These are phyloP conservation scores for Stercorarius parasiticus DNA, from an alignment of 2,113 vertebrate species.

Conservation along the genomic window DNA sequence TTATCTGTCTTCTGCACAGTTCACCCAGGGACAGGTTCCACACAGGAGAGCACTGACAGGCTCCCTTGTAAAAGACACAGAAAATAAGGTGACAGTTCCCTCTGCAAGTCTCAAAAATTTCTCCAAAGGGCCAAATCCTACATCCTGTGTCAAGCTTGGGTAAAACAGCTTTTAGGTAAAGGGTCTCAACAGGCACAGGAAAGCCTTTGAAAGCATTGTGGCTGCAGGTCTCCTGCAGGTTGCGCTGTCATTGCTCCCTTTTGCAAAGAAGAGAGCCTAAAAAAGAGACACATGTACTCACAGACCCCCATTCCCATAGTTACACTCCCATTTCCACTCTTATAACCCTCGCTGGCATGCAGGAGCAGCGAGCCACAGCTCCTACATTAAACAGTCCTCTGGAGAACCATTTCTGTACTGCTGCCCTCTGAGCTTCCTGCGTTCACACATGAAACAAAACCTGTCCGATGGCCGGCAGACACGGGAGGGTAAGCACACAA, in stretches of 20 bases:
- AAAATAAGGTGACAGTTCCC: not conserved
- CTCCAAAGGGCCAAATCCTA: not conserved
- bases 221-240: not conserved
- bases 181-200: not conserved
- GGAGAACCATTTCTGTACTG: not conserved
- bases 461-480: not conserved
- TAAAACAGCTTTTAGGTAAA: not conserved
- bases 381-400: not conserved
- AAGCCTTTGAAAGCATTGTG: not conserved
- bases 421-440: not conserved
- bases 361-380: not conserved
- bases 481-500: not conserved
- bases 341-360: accelerated
- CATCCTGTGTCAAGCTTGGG: not conserved
- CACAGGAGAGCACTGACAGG: not conserved
- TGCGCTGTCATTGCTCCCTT: not conserved
- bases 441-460: not conserved
- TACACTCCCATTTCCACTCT: not conserved
- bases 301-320: not conserved
- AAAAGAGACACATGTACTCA: not conserved
- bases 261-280: not conserved
- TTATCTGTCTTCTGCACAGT: not conserved
- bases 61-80: not conserved
- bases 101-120: not conserved
- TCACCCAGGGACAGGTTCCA: not conserved